These are phyloP conservation scores for Tryphoninae sp. DNA, from an alignment of 2,888 invertebrate species.

Conservation along the genomic window DNA sequence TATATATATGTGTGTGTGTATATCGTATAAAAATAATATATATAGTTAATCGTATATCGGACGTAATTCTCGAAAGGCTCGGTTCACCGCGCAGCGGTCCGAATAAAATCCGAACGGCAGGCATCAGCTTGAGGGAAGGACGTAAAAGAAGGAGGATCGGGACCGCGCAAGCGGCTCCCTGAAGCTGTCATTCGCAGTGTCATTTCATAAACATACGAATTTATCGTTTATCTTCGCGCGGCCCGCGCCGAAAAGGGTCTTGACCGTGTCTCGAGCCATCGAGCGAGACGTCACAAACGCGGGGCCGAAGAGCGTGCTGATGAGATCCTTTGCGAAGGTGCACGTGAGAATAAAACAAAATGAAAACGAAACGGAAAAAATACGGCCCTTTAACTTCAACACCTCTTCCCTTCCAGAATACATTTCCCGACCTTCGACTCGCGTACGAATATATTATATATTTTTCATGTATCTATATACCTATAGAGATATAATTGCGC, in stretches of 20 bases:
- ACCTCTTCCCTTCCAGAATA: conserved; percentile 67
- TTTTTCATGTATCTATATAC: background rate
- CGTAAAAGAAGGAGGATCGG: conserved; percentile 39
- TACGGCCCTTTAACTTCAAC: conserved; percentile 74
- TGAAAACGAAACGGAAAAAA: conserved; percentile 65
- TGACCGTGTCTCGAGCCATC: conserved; percentile 62
- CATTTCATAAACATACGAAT: conserved; percentile 75
- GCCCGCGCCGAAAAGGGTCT: conserved; percentile 16
- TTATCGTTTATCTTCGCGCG: conserved; percentile 66
- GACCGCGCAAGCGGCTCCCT: conserved; percentile 21
- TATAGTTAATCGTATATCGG: conserved; percentile 24
- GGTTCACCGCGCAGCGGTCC: conserved; percentile 17
- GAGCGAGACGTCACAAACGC: conserved; percentile 35
- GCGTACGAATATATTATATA: background rate
- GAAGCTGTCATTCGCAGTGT: conserved; percentile 48
- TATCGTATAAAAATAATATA: background rate
- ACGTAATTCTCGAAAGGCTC: conserved; percentile 21
- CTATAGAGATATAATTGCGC: background rate
- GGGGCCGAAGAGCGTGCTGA: conserved; percentile 25
- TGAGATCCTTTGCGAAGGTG: conserved; percentile 49
- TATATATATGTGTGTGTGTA: conserved; percentile 18
- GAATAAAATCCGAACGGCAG: conserved; percentile 35
- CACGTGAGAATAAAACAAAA: conserved; percentile 3
- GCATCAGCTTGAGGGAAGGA: background rate
- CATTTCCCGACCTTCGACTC: conserved; percentile 10